phyloP scores from a whole-genome alignment of 2,797 vertebrate species.

The Enteromius paludinosus region DNA sequence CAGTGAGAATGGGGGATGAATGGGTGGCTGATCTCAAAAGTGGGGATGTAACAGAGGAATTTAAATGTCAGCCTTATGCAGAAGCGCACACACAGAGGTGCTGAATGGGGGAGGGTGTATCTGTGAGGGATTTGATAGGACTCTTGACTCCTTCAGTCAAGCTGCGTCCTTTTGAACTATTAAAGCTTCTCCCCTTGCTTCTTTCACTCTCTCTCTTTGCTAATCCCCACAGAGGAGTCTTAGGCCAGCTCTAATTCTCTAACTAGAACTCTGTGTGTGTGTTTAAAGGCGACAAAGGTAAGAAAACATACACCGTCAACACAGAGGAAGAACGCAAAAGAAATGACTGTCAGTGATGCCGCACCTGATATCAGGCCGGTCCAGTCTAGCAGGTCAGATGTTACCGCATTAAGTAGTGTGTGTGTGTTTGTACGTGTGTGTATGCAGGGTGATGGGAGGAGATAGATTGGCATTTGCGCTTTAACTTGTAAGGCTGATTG shows the following conservation, averaged over 20 bases:
- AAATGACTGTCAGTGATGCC: neutral
- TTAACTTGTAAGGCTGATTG: slow-evolving; percentile 40
- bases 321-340: neutral
- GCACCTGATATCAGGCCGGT: neutral
- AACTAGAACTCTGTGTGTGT: slow-evolving; percentile 27
- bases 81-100: slow-evolving; percentile 31
- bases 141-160: slow-evolving; percentile 36
- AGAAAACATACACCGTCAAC: neutral
- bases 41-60: slow-evolving; percentile 47
- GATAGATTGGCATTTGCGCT: slow-evolving; percentile 37
- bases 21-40: slow-evolving; percentile 49
- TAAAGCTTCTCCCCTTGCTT: slow-evolving; percentile 31
- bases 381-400: slow-evolving; percentile 3
- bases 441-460: neutral
- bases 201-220: slow-evolving; percentile 31
- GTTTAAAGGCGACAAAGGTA: slow-evolving; percentile 22
- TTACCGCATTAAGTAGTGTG: neutral
- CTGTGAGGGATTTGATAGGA: slow-evolving; percentile 45
- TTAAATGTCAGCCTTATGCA: slow-evolving; percentile 53
- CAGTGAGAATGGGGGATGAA: slow-evolving; percentile 33
- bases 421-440: neutral
- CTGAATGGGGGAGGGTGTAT: slow-evolving; percentile 42
- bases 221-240: slow-evolving; percentile 42
- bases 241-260: slow-evolving; percentile 32
- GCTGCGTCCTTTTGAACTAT: slow-evolving; percentile 42